Evolutionary conservation across 2,797 vertebrate species (phyloP).

Genomic region (Sebastolobus alascanus): DNA sequence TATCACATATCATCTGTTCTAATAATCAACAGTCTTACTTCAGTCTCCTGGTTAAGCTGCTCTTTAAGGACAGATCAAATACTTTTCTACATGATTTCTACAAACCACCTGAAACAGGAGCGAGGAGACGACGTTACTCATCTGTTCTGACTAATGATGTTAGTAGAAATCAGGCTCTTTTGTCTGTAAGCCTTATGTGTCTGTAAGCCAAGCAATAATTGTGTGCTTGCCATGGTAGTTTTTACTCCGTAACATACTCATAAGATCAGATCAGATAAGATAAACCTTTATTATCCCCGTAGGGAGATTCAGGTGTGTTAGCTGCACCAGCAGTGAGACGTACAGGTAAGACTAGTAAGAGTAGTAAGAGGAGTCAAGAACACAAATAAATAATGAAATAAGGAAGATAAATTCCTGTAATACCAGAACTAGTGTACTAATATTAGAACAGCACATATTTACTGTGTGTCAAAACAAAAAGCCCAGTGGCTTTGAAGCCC

Average conservation of each 20-base stretch:
- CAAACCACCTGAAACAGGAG: conserved; percentile 4
- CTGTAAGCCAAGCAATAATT: neutral
- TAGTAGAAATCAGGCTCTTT: neutral
- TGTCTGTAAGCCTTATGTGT: neutral
- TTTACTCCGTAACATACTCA: neutral
- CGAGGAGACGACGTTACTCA: neutral
- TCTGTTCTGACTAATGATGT: conserved; percentile 37
- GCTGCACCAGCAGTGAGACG: too few relatives aligned
- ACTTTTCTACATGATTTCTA: conserved; percentile 8
- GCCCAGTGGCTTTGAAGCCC: conserved; percentile 35
- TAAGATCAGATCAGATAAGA: too few relatives aligned
- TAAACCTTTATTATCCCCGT: too few relatives aligned
- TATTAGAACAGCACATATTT: conserved; percentile 13
- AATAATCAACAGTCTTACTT: neutral
- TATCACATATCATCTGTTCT: neutral
- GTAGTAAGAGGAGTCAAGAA: too few relatives aligned
- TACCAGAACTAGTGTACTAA: too few relatives aligned
- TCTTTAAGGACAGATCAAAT: conserved; percentile 15
- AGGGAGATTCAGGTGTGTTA: too few relatives aligned
- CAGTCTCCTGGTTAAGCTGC: neutral
- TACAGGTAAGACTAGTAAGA: too few relatives aligned
- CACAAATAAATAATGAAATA: too few relatives aligned
- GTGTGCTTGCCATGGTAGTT: neutral
- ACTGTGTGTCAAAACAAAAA: conserved; percentile 25
- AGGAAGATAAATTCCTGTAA: too few relatives aligned